Conservation (phyloP, 2,113 vertebrate species). For the Fregata magnificens region DNA sequence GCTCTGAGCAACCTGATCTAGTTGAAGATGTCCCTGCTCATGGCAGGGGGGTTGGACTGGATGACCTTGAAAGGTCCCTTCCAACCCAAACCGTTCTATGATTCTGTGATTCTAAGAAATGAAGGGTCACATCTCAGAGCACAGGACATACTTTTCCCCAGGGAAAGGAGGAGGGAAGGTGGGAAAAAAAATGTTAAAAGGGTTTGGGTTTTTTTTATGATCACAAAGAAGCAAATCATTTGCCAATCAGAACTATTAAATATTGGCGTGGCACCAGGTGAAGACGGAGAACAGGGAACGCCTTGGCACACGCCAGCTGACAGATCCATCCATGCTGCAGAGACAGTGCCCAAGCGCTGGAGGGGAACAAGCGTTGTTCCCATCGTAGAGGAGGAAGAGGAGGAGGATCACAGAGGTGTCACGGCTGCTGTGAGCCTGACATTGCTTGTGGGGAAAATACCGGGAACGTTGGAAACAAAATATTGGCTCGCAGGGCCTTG, state of each 20-base stretch:
- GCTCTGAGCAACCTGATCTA: not conserved
- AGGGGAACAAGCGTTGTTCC: not conserved
- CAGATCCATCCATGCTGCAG: not conserved
- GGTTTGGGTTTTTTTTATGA: not conserved
- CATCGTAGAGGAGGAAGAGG: not conserved
- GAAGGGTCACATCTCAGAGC: not conserved
- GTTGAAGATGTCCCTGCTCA: not conserved
- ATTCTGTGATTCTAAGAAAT: not conserved
- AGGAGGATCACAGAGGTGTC: slow-evolving; percentile 9
- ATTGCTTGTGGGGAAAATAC: slow-evolving; percentile 37
- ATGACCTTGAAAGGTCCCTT: not conserved
- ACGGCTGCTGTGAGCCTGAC: not conserved
- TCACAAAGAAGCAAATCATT: not conserved
- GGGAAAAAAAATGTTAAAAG: not conserved
- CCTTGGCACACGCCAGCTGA: not conserved
- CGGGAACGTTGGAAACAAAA: slow-evolving; percentile 56
- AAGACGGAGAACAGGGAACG: slow-evolving; percentile 27
- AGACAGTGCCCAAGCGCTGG: not conserved
- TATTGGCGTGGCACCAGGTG: slow-evolving; percentile 22
- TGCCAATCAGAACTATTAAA: slow-evolving; percentile 57
- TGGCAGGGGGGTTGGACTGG: not conserved
- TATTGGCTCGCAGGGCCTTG: not conserved
- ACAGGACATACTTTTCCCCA: not conserved
- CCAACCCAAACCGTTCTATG: not conserved
- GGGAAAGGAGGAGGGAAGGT: not conserved